phyloP scores from a whole-genome alignment of 2,113 vertebrate species.

The Zapus hudsonius region DNA sequence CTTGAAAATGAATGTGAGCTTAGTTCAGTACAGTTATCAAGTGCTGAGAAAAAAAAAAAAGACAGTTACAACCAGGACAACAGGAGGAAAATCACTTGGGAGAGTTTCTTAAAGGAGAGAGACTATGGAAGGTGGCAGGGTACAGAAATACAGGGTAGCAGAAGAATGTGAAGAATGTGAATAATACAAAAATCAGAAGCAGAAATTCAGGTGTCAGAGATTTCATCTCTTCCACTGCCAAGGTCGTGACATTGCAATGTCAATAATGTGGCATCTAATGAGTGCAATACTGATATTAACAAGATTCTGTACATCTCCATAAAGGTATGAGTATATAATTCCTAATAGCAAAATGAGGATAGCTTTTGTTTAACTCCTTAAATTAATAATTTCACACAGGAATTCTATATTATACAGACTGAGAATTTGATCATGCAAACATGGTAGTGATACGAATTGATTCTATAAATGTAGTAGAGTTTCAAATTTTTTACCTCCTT shows the following conservation, averaged over 20 bases:
- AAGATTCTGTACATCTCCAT: not conserved
- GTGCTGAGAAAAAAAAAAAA: fast-evolving
- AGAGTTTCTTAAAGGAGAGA: not conserved
- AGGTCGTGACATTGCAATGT: not conserved
- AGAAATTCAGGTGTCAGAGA: not conserved
- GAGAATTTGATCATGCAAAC: not conserved
- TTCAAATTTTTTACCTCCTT: not conserved
- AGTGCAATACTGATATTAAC: not conserved
- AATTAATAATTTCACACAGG: not conserved
- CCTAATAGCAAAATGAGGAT: not conserved
- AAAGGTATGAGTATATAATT: not conserved
- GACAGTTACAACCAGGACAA: not conserved
- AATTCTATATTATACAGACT: too few species aligned
- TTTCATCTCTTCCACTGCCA: not conserved
- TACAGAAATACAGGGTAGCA: too few species aligned
- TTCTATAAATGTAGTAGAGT: not conserved
- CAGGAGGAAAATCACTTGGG: not conserved
- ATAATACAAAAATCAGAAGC: not conserved
- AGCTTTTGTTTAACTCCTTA: not conserved
- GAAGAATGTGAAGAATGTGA: not conserved
- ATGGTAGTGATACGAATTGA: not conserved
- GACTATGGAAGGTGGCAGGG: too few species aligned
- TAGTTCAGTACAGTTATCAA: not conserved
- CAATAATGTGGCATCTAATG: not conserved
- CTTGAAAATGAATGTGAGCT: not conserved